Evolutionary conservation across 2,797 vertebrate genomes (phyloP).

Genomic region (Anabas testudineus): DNA sequence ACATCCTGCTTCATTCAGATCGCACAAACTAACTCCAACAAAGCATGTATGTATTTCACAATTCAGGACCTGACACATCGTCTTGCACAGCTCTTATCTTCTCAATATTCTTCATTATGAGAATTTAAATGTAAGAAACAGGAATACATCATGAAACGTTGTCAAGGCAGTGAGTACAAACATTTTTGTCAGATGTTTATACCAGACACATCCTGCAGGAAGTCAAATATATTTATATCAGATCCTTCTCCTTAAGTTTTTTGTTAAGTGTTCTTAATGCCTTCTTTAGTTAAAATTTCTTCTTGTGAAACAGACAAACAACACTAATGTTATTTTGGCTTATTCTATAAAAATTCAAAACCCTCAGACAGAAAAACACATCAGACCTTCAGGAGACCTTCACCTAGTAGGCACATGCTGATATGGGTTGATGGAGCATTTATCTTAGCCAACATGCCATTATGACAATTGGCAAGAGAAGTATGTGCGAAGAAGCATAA

Average conservation of each 20-base stretch:
- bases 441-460: not conserved
- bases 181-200: not conserved
- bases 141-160: too few species aligned
- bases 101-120: too few species aligned
- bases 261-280: not conserved
- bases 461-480: too few species aligned
- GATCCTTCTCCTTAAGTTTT: not conserved
- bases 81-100: too few species aligned
- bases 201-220: not conserved
- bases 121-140: too few species aligned
- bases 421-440: not conserved
- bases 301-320: not conserved
- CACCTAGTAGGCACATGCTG: not conserved
- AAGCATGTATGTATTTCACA: too few species aligned
- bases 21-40: too few species aligned
- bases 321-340: too few species aligned
- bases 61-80: too few species aligned
- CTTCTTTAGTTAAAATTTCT: not conserved
- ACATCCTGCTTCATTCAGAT: too few species aligned
- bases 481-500: too few species aligned
- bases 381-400: not conserved
- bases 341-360: not conserved
- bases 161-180: not conserved
- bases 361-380: not conserved
- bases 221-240: too few species aligned